Base-by-base conservation (phyloP, 2,797 vertebrate species). In the Pipistrellus nathusii region DNA sequence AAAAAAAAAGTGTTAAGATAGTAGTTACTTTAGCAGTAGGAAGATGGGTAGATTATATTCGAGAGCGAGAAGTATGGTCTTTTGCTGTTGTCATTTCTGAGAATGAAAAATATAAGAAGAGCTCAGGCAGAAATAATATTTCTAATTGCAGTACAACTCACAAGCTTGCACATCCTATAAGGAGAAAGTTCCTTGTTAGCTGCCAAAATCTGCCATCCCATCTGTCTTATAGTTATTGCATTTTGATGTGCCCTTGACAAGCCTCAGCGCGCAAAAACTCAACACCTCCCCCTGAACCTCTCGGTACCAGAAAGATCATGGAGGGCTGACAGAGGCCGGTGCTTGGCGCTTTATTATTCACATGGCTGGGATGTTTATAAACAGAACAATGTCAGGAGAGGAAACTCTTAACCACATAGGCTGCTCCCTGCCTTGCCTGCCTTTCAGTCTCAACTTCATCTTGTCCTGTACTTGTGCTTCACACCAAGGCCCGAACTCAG, bases 291-390 rank as follows among this genome's bases (percentile, higher is more conserved):
- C 59, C 88, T 64, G 66, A 95, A 57, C 72, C 66, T 55, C 78
- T 86, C 68, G 14, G 72, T 73, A 93, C 85, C 95, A 97, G 94
- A 95, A 97, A 95, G 96, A 97, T 96, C 71, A 72, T 46, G 80
- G 95, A 93, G 91, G 96, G 93, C 75, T 94, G 95, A 91, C 92
- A 98, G 97, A 97, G 94, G 64, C 94, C 96, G 96, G 91, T 94
- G 80, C 96, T 96, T 98, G 95, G 95, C 94, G 98, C 95, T 97
- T 96, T 97, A 96, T 98, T 98, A 98, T 98, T 98, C 97, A 96
- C 92, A 85, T 95, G 96, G 91, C 95, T 98, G 97, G 97, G 98
- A 96, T 98, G 98, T 98, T 98, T 98, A 98, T 98, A 98, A 97
- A 97, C 96, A 98, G 98, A 95, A 93, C 88, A 78, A 94, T 97